Evolutionary conservation across 2,888 invertebrate genomes (phyloP).

Genomic region (Lochmaea capreae): DNA sequence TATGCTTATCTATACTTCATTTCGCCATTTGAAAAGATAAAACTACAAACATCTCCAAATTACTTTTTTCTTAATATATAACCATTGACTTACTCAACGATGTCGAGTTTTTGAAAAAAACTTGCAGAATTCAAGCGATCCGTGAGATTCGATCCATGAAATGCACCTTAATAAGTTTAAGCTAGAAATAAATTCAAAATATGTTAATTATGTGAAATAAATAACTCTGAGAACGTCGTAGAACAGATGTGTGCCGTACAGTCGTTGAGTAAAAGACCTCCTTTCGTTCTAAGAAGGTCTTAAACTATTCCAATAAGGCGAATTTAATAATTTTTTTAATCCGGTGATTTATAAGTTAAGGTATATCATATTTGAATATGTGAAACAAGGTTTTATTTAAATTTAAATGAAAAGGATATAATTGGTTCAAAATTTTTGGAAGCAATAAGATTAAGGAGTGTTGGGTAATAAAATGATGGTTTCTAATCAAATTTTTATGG

Average conservation of each 20-base stretch:
- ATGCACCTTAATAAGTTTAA: constrained; percentile 2
- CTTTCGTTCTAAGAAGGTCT: constrained; percentile 4
- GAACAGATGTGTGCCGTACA: constrained; percentile 1
- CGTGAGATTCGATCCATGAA: constrained; percentile 4
- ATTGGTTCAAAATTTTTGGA: background rate
- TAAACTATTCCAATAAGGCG: background rate
- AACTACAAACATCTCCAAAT: background rate
- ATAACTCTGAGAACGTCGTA: constrained; percentile 4
- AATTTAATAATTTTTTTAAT: constrained; percentile 4
- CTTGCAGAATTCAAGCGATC: background rate
- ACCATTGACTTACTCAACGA: constrained; percentile 4
- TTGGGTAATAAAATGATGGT: background rate
- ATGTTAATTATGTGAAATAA: background rate
- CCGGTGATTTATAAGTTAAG: background rate
- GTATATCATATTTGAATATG: background rate
- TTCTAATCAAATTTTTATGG: background rate
- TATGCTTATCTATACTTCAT: no score
- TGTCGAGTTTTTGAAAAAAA: background rate
- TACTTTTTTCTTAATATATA: background rate
- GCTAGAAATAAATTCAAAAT: constrained; percentile 4
- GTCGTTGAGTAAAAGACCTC: background rate
- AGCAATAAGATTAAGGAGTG: background rate
- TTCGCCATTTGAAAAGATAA: background rate
- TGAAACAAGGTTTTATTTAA: background rate
- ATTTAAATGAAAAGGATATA: background rate